These are phyloP conservation scores for Myocastor coypus DNA, from an alignment of 2,113 vertebrate species.

Conservation along the genomic window DNA sequence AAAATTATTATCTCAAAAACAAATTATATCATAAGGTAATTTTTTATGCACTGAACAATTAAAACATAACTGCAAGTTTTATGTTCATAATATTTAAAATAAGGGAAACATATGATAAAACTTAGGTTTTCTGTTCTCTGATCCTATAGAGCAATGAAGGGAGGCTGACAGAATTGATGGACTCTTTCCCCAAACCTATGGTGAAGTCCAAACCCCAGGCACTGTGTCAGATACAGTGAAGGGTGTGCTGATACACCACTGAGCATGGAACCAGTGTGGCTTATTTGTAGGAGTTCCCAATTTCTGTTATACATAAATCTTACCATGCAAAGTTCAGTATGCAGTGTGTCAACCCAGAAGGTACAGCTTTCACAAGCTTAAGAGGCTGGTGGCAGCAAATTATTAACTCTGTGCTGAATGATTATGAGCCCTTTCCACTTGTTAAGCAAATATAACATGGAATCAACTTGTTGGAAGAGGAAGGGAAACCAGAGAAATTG, in stretches of 20 bases:
- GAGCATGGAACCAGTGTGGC: too few species aligned
- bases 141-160: not conserved
- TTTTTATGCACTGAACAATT: not conserved
- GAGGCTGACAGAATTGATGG: not conserved
- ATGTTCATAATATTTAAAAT: constrained; percentile 15
- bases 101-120: not conserved
- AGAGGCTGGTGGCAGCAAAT: not conserved
- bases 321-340: not conserved
- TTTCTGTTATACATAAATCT: too few species aligned
- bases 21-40: not conserved
- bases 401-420: not conserved
- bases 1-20: not conserved
- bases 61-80: not conserved
- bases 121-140: constrained; percentile 8
- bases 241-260: not conserved
- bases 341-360: not conserved
- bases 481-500: not conserved
- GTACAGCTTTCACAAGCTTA: not conserved
- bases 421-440: not conserved
- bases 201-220: not conserved
- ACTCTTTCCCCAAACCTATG: not conserved
- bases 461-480: not conserved
- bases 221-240: not conserved
- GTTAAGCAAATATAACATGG: not conserved
- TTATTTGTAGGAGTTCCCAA: not conserved